A percentile compares a stretch with the other conserved stretches of the same genome.
Evolutionary conservation across 1,140 invertebrate genomes (phyloP).

Genomic region (Anastrepha ludens): DNA sequence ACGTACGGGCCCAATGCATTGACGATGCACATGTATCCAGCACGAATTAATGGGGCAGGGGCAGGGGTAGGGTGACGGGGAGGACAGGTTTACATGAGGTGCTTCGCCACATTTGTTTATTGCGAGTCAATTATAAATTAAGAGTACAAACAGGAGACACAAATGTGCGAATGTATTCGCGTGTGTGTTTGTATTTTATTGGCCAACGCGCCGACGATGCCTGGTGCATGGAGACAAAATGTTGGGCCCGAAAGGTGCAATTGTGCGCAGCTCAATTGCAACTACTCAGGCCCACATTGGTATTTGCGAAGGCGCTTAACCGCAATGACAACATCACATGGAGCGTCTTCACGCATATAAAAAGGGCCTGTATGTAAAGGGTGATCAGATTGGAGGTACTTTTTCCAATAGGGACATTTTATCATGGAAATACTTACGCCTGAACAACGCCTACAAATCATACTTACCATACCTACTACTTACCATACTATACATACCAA

Average conservation of each 20-base stretch:
- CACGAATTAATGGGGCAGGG: neutral
- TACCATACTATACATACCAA: too few relatives aligned
- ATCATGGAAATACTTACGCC: too few relatives aligned
- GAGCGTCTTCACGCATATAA: neutral
- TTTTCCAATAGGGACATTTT: too few relatives aligned
- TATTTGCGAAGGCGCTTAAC: too few relatives aligned
- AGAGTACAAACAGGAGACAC: slow-evolving; percentile 54
- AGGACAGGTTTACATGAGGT: neutral
- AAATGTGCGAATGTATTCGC: neutral
- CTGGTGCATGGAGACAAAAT: slow-evolving; percentile 10
- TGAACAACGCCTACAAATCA: too few relatives aligned
- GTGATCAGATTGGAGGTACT: too few relatives aligned
- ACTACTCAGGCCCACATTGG: neutral
- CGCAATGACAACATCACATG: neutral
- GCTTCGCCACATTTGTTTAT: slow-evolving; percentile 57
- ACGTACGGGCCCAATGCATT: neutral
- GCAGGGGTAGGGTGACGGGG: neutral
- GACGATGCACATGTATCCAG: neutral
- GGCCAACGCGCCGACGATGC: neutral
- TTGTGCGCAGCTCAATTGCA: neutral
- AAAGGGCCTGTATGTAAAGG: neutral
- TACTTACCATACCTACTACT: too few relatives aligned
- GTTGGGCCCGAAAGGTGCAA: neutral
- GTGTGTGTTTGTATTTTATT: slow-evolving; percentile 1
- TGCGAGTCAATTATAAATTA: slow-evolving; percentile 60